These are phyloP conservation scores for Plutomurus gul DNA, from an alignment of 1,140 invertebrate species.

Conservation along the genomic window DNA sequence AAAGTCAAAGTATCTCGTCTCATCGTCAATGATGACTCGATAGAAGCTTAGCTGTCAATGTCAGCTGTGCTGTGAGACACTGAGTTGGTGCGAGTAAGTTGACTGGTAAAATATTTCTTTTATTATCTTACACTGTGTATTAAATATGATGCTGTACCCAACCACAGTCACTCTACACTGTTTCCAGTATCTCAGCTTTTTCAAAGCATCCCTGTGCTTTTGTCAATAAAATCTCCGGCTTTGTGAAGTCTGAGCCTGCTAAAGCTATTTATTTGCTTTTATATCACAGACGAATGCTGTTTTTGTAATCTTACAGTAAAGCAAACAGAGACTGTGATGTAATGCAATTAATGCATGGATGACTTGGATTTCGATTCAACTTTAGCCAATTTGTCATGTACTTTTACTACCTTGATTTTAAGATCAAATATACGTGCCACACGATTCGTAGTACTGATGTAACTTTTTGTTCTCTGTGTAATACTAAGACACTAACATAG, in stretches of 20 bases:
- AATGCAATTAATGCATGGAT: conserved; percentile 21
- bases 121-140: too few species aligned
- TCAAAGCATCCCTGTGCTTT: too few species aligned
- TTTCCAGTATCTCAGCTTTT: too few species aligned
- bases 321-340: background rate
- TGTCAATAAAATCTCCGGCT: too few species aligned
- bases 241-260: background rate
- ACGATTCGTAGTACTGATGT: too few species aligned
- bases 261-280: background rate
- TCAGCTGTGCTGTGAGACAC: background rate
- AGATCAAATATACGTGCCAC: too few species aligned
- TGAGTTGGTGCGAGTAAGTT: background rate
- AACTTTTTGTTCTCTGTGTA: background rate
- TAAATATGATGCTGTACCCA: too few species aligned
- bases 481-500: too few species aligned
- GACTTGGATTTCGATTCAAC: background rate
- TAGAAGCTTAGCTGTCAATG: background rate
- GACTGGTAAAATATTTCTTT: too few species aligned
- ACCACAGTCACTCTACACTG: too few species aligned
- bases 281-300: background rate
- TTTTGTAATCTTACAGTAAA: background rate
- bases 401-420: too few species aligned
- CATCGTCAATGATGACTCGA: conserved; percentile 33
- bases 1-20: conserved; percentile 4
- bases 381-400: too few species aligned